Base-by-base conservation (phyloP, 1,140 invertebrate genomes). In the Pollicipes pollicipes region DNA sequence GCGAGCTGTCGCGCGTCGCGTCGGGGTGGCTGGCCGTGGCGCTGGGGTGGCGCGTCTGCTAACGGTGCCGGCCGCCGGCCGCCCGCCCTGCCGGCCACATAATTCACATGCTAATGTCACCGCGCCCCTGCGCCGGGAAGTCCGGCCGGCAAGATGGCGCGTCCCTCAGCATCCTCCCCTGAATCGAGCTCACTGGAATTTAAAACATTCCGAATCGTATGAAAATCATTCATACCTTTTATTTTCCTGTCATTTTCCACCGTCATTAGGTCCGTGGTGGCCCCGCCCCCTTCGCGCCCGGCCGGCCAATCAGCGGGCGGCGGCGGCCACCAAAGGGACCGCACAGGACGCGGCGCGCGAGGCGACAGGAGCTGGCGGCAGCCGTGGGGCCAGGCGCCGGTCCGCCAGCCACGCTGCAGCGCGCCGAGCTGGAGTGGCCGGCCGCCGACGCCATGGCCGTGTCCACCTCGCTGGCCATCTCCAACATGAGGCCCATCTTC, bases 401-500 rank as follows among this genome's bases (percentile, higher is more conserved):
- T 10, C 24, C 27, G 64, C 24, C 28, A 24, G 64, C 28, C n/a
- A 8, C n/a, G 63, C 8, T 3, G 27, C 24, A 27, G 8, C 27
- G 17, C 16, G 64, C 24, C 28, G 64, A 21, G 64, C 64, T 66
- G 64, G 64, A 66, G 64, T n/a, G 28, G 8, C 77, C 78, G 66
- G 71, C 66, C 24, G 32, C 30, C 4, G 66, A 71, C 28, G 69
- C 37, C 24, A 76, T 76, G 76, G 72, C 76, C 67, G 76, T 77
- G 32, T 77, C 76, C 26, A 73, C 74, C 68, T 75, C 76, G 2
- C 70, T 78, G 1, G 71, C 70, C 28, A 71, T 73, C 71, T 70
- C 73, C 37, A 77, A 76, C 71, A 78, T 78, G 68, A 72, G 77
- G 26, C 77, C 77, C 0, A 77, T 78, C 32, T 78, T 78, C 71